Base-by-base conservation (phyloP, 2,888 invertebrate genomes). In the Cabera pusaria region DNA sequence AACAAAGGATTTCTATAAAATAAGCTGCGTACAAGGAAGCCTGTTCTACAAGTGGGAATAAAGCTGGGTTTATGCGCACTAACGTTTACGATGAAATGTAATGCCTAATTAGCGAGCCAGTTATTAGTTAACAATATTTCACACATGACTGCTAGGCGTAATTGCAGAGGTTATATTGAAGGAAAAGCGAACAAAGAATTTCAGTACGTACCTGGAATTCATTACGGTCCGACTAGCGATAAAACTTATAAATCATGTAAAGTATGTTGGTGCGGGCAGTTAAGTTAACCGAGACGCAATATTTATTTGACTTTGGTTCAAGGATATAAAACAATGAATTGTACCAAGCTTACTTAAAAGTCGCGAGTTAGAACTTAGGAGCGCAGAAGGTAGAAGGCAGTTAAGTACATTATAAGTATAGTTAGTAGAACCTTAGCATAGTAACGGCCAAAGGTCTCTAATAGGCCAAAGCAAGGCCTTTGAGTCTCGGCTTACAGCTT, bases 91-190 rank as follows among this genome's bases (percentile, higher is more conserved):
- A 56, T 55, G 54, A 49, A 63, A 59, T 55, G 49, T 49, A 59
- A 61, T 56, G 49, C 42, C 52, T 60, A 63, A 65, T 67, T 64
- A 66, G 59, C 48, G 39, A 44, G 38, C 49, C 48, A 51, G 64
- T 59, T 59, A 57, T 55, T 63, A 52, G 57, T 51, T 52, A 56
- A 61, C 54, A 54, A 62, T 64, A 64, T 64, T 62, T 64, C 52
- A 66, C 53, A 59, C 57, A 46, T 41, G 56, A 59, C 52, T 55
- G 65, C 56, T 43, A 47, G 41, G 23, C 52, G 51, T 59, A 61
- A 63, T 59, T 56, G 47, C 49, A 22, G 22, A 31, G n/a, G 40
- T 31, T 43, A 34, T 44, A 55, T 48, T 48, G 39, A 47, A 38
- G 31, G 49, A 44, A 43, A 31, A 25, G 14, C 27, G 10, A 44